Evolutionary conservation across 2,888 invertebrate species (phyloP).

Genomic region (Homarus gammarus): DNA sequence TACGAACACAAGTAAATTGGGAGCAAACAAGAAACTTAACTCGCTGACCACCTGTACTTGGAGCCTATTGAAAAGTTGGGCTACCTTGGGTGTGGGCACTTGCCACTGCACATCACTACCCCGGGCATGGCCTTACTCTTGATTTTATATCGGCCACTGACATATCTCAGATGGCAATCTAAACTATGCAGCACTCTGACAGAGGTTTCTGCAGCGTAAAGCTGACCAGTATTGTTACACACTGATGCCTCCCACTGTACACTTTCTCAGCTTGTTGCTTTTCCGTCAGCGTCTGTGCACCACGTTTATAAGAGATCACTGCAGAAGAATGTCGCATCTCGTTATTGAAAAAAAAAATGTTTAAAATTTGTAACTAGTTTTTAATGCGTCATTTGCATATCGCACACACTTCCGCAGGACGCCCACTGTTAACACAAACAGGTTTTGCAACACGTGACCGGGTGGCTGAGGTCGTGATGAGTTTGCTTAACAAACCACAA

Average conservation of each 20-base stretch:
- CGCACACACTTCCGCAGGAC: neutral
- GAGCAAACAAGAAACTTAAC: neutral
- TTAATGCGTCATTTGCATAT: neutral
- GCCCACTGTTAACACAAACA: neutral
- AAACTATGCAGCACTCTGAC: neutral
- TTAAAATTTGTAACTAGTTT: too few species aligned
- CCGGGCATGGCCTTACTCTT: neutral
- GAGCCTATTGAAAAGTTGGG: neutral
- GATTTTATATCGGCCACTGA: neutral
- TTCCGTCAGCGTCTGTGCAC: too few species aligned
- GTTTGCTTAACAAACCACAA: neutral
- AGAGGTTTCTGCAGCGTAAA: neutral
- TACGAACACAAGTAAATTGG: neutral
- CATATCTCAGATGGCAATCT: constrained; percentile 3
- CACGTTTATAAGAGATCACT: too few species aligned
- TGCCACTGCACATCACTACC: neutral
- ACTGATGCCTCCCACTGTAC: too few species aligned
- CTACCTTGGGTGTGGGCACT: neutral
- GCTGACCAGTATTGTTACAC: neutral
- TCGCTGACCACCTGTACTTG: neutral
- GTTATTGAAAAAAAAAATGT: too few species aligned
- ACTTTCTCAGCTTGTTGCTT: too few species aligned
- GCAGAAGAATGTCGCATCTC: too few species aligned
- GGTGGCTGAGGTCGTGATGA: neutral
- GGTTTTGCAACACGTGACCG: neutral